Base-by-base conservation (phyloP, 2,888 invertebrate genomes). In the Drosophila subsilvestris region DNA sequence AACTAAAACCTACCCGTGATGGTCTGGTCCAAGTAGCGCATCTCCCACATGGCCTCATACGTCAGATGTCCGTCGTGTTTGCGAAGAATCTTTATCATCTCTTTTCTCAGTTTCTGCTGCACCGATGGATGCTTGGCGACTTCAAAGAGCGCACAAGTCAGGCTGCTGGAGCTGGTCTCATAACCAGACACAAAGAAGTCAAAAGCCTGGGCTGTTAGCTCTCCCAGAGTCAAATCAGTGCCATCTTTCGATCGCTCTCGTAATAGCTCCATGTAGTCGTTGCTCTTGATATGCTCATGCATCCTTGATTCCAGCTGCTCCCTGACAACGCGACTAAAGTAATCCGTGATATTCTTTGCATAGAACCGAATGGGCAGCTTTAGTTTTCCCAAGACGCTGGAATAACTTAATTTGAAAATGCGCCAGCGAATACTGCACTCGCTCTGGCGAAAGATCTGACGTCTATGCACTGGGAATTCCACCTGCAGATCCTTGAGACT, bases 181-280 rank as follows among this genome's bases (percentile, higher is more conserved):
- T 93, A 93, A 1, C 94, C 94, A 32, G 93, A 94, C 0, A 89
- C 65, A 63, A 93, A 93, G 75, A 95, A 94, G 0, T 93, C 83
- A 32, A 93, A 92, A 3, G 93, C 93, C 63, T 95, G 94, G 0
- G 94, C 93, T 0, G 93, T 91, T 6, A 94, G 74, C 43, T 94
- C 82, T 3, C 93, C 91, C 12, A 93, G 82, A 0, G 92, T 90
- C 0, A 94, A 80, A 3, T 90, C 67, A 0, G 53, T 48, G 5
- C 80, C 86, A 12, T 12, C 32, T 32, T 32, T 32, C 5, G 12
- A 32, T 32, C 12, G 25, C 25, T 25, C 12, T 7, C 90, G 76
- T 8, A 90, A 63, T 0, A 90, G 55, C 65, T 89, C 79, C 59
- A 90, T 76, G 27, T 90, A 89, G 55, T 90, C 90, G 22, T 89